Evolutionary conservation across 2,888 invertebrate genomes (phyloP), one percentile per base, ranked within the genome.

Genomic region (Tromatobia lineatoria): DNA sequence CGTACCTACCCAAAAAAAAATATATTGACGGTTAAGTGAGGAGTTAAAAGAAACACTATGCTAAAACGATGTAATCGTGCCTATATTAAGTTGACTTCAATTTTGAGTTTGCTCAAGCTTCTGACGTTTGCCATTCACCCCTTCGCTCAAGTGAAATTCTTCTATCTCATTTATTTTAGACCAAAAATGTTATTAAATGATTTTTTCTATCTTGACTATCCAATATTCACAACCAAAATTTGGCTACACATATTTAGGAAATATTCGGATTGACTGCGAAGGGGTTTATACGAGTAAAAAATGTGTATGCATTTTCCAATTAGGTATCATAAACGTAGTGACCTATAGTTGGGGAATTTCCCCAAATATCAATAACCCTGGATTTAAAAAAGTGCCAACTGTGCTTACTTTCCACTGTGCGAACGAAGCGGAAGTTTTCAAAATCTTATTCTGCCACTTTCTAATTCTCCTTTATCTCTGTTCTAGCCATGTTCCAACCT

Each of bases 91-190:
- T 75, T 80, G 73, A 82, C 87, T 81, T 82, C 78, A 87, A 85
- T 86, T 88, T 88, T 91, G 76, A 85, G 89, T 90, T 83, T 92
- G 89, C 89, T 91, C 91, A 91, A 91, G 90, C 90, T 91, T 89
- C 88, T 89, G 90, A 90, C 88, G 90, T 92, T 91, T 92, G 92
- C 92, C 92, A 92, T 92, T 29, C 2, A 59, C 59, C 29, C 29
- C 4, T 29, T 59, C 29, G 59, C 15, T 25, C 6, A 25, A 13
- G 1, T n/a, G 15, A 59, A 29, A 29, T 54, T 13, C 20, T 18
- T 20, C 34, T n/a, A 57, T 25, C 7, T 7, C 59, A 29, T 6
- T 29, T 11, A 57, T 18, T 57, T 25, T 10, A 13, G 3, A 15
- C 15, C 11, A 57, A 57, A 15, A 15, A 54, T 25, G 25, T 11